phyloP scores from a whole-genome alignment of 2,888 invertebrate genomes.

The Elgonia sp. region DNA sequence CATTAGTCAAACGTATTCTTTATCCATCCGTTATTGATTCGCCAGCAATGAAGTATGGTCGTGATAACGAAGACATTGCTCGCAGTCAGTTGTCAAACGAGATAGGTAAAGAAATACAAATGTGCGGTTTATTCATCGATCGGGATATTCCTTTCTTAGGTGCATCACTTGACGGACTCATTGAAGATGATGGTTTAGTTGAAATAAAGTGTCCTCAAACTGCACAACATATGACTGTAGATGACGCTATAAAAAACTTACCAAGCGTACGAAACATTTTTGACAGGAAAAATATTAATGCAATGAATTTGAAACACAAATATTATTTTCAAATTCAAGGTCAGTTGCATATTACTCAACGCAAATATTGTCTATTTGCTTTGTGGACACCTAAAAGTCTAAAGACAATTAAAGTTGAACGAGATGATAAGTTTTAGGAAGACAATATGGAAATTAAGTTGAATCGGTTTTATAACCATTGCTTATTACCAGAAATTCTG shows the following conservation, averaged over 20 bases:
- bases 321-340: neutral
- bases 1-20: neutral
- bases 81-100: slow-evolving; percentile 3
- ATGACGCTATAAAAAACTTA: no score
- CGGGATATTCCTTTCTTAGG: no score
- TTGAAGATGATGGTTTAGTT: no score
- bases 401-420: neutral
- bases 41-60: slow-evolving; percentile 17
- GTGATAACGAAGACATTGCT: slow-evolving; percentile 19
- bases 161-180: no score
- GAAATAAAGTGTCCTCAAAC: no score
- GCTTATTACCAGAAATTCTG: slow-evolving; percentile 57
- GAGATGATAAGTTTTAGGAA: slow-evolving; percentile 4
- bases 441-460: neutral
- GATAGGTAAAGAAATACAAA: slow-evolving; percentile 51
- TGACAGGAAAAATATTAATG: neutral
- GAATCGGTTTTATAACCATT: slow-evolving; percentile 14
- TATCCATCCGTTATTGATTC: neutral
- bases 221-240: no score
- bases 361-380: neutral
- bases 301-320: neutral
- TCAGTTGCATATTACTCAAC: neutral
- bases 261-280: neutral
- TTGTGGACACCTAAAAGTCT: neutral
- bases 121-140: slow-evolving; percentile 79